Conservation (phyloP, 2,888 invertebrate species). For the Meloe dianella region DNA sequence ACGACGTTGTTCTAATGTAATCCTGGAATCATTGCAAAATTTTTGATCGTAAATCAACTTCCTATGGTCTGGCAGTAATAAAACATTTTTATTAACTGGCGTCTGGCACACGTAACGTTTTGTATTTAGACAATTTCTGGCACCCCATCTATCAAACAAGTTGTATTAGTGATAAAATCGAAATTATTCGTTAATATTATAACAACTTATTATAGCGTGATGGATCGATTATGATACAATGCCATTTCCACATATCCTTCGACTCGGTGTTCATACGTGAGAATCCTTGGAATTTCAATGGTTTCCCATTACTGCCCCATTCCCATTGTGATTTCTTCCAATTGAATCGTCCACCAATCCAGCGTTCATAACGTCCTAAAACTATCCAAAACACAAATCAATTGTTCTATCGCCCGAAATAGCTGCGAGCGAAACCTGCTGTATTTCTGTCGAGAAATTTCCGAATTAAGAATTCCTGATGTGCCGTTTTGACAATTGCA, state of each 20-base stretch:
- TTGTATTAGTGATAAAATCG: too few relatives aligned
- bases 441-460: slow-evolving; percentile 19
- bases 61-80: not conserved
- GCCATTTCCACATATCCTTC: slow-evolving; percentile 66
- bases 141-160: slow-evolving; percentile 23
- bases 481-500: slow-evolving; percentile 21
- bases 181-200: slow-evolving; percentile 2
- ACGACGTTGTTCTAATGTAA: not conserved
- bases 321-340: slow-evolving; percentile 72
- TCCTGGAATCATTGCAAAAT: slow-evolving; percentile 1
- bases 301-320: slow-evolving; percentile 75
- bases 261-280: slow-evolving; percentile 65
- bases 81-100: slow-evolving; percentile 10
- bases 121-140: slow-evolving; percentile 27
- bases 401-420: too few relatives aligned
- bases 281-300: slow-evolving; percentile 74
- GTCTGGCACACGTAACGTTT: slow-evolving; percentile 39
- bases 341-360: slow-evolving; percentile 84
- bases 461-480: slow-evolving; percentile 24
- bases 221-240: slow-evolving; percentile 76
- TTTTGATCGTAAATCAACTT: not conserved
- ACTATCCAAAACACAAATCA: not conserved
- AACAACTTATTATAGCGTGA: slow-evolving; percentile 31
- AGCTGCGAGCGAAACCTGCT: not conserved
- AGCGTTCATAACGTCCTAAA: slow-evolving; percentile 64